Conservation (phyloP, 2,113 vertebrate genomes). For the Mesocricetus auratus region DNA sequence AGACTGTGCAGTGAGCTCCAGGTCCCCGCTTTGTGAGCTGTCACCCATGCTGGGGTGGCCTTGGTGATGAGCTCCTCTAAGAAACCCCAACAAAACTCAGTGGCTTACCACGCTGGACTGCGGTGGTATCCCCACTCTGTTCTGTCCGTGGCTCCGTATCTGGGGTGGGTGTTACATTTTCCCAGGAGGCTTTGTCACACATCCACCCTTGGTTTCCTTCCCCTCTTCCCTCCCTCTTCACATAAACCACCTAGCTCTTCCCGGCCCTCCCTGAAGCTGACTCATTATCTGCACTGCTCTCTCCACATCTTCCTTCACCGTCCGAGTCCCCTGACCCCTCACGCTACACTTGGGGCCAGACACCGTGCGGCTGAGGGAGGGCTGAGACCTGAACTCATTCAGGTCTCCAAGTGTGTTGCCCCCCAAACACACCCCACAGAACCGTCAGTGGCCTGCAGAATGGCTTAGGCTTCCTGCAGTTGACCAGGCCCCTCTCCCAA, state of each 20-base stretch:
- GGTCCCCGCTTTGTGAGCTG: neutral
- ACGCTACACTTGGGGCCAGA: neutral
- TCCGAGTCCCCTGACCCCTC: neutral
- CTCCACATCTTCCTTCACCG: neutral
- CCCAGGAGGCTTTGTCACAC: neutral
- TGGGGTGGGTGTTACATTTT: neutral
- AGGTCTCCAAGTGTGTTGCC: neutral
- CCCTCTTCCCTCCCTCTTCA: neutral
- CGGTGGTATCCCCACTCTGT: neutral
- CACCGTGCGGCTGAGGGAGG: too few species aligned
- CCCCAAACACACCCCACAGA: neutral
- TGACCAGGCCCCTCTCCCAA: neutral
- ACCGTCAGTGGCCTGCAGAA: neutral
- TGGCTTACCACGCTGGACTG: neutral
- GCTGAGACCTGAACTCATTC: neutral
- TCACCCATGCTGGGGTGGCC: neutral
- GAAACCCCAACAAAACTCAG: neutral
- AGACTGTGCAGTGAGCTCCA: neutral
- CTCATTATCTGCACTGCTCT: neutral
- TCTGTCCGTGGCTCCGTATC: neutral
- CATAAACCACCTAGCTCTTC: neutral
- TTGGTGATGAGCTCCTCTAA: neutral
- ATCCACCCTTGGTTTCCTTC: neutral
- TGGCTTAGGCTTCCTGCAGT: neutral
- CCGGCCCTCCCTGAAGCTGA: neutral